Evolutionary conservation across 2,113 vertebrate species (phyloP).

Genomic region (Corydoras maculifer): DNA sequence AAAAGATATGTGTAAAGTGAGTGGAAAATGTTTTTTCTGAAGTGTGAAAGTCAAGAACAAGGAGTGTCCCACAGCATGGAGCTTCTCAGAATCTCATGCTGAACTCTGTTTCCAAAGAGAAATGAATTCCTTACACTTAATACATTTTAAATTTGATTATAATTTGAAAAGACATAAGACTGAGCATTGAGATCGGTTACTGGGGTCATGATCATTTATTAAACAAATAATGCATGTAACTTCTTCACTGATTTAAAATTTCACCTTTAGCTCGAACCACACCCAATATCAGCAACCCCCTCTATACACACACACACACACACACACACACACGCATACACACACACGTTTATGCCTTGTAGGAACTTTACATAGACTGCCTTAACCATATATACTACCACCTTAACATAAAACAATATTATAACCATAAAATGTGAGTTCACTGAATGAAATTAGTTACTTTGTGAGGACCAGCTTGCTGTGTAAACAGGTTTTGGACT

Average conservation of each 20-base stretch:
- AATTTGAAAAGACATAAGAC: no score
- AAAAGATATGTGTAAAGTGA: no score
- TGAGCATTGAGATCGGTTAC: no score
- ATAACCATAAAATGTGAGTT: no score
- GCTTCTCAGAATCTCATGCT: not conserved
- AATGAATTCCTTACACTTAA: not conserved
- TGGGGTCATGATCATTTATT: not conserved
- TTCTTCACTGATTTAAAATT: not conserved
- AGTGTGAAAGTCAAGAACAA: constrained; percentile 8
- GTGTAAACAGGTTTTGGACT: no score
- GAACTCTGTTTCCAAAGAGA: not conserved
- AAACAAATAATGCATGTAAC: not conserved
- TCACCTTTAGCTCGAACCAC: not conserved
- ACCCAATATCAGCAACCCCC: not conserved
- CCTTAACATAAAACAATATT: no score
- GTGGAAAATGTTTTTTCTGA: no score
- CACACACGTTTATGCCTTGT: not conserved
- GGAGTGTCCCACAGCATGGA: constrained; percentile 1
- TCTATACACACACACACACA: not conserved
- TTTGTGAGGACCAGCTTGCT: no score
- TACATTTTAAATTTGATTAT: not conserved
- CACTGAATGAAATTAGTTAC: no score
- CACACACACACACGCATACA: not conserved
- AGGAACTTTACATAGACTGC: no score
- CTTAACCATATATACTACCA: no score